Evolutionary conservation across 2,113 vertebrate species (phyloP).

Genomic region (Thalassarche chlororhynchos): DNA sequence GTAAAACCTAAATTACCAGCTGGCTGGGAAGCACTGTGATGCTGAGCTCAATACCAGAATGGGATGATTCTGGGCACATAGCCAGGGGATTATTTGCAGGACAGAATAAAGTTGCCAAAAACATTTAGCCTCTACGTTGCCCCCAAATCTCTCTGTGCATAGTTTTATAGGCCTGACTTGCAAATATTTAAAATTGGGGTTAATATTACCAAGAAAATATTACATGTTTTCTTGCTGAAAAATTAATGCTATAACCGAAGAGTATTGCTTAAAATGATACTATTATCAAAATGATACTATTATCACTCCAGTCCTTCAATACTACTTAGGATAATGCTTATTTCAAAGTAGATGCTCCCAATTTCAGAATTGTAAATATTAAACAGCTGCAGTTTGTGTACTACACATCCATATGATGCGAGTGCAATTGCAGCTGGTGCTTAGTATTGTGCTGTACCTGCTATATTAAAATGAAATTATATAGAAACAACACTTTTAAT

Average conservation of each 20-base stretch:
- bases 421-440: not conserved
- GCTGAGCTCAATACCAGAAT: not conserved
- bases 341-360: not conserved
- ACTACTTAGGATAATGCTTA: not conserved
- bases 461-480: rapidly evolving
- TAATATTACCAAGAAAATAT: not conserved
- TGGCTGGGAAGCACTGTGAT: not conserved
- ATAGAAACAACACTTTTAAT: not conserved
- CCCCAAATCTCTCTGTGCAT: not conserved
- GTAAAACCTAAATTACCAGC: not conserved
- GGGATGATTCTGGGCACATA: not conserved
- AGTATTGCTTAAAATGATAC: not conserved
- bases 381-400: not conserved
- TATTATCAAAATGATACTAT: not conserved
- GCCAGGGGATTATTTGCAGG: not conserved
- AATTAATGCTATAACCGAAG: not conserved
- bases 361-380: rapidly evolving
- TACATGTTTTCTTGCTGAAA: not conserved
- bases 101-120: not conserved
- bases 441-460: not conserved
- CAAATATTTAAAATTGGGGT: not conserved
- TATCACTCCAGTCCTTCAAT: not conserved
- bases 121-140: not conserved
- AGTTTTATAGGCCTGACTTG: not conserved
- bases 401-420: rapidly evolving